These are phyloP conservation scores for Gambusia yucatana DNA, from an alignment of 2,797 vertebrate species.

Conservation along the genomic window DNA sequence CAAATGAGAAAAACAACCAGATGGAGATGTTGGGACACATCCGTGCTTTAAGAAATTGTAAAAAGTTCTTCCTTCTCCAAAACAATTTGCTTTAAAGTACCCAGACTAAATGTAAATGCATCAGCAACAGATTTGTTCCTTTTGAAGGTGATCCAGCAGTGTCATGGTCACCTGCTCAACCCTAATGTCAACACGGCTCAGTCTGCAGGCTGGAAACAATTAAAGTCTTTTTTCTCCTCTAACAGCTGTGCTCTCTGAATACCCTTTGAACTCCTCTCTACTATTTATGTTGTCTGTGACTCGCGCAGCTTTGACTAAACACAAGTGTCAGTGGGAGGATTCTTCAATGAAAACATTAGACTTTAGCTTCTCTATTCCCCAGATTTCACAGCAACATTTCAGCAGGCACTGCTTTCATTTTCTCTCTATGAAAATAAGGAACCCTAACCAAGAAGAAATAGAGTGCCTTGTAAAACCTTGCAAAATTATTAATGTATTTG, in stretches of 20 bases:
- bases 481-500: neutral
- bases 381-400: constrained; percentile 8
- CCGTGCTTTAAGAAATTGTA: constrained; percentile 2
- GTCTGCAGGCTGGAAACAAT: constrained; percentile 47
- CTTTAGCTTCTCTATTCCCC: neutral
- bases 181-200: constrained; percentile 44
- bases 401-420: neutral
- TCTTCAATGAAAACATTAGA: constrained; percentile 47
- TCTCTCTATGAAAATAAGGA: neutral
- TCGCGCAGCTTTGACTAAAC: constrained; percentile 53
- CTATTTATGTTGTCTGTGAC: constrained; percentile 64
- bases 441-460: neutral
- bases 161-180: constrained; percentile 46
- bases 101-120: constrained; percentile 32
- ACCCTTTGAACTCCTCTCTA: constrained; percentile 39
- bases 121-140: constrained; percentile 24
- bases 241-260: constrained; percentile 43
- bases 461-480: neutral
- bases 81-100: constrained; percentile 2
- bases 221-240: constrained; percentile 48
- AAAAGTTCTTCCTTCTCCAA: neutral
- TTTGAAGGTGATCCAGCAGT: constrained; percentile 49
- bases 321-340: constrained; percentile 29
- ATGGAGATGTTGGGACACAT: neutral
- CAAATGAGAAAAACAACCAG: constrained; percentile 12